phyloP scores from a whole-genome alignment of 2,888 invertebrate genomes.

The Mactromeris polynyma region DNA sequence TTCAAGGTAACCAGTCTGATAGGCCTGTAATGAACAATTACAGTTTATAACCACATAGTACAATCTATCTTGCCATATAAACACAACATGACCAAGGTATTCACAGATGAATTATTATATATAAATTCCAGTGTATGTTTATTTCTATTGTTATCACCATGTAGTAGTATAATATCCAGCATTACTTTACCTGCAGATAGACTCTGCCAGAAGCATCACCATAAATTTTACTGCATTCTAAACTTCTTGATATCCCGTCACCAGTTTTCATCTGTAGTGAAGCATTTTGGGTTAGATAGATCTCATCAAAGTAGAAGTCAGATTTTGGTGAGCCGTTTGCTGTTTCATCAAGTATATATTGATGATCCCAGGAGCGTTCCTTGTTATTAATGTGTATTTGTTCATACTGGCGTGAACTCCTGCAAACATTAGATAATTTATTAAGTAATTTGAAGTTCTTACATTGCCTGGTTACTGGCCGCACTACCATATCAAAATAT shows the following conservation, averaged over 20 bases:
- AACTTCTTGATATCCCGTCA: conserved; percentile 53
- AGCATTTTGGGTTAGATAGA: conserved; percentile 74
- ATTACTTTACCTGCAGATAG: conserved; percentile 60
- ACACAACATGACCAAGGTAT: no score
- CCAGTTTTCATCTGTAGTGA: conserved; percentile 73
- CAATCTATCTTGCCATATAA: no score
- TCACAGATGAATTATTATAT: no score
- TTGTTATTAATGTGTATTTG: conserved; percentile 76
- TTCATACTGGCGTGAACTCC: conserved; percentile 69
- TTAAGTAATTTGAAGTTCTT: no score
- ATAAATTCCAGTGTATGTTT: no score
- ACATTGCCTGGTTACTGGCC: no score
- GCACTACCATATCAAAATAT: no score
- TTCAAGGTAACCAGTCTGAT: conserved; percentile 74
- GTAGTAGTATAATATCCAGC: no score
- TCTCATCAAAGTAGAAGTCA: conserved; percentile 76
- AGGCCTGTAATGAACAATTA: conserved; percentile 31
- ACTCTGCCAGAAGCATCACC: conserved; percentile 78
- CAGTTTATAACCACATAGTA: no score
- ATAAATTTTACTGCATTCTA: conserved; percentile 67
- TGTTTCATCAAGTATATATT: conserved; percentile 76
- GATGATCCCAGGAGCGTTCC: conserved; percentile 75
- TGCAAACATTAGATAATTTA: background rate
- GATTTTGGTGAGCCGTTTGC: conserved; percentile 26
- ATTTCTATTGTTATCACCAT: no score